A percentile compares a stretch with the other conserved stretches of the same genome.
Conservation (phyloP, 2,797 vertebrate genomes). For the Chloroceryle inda region DNA sequence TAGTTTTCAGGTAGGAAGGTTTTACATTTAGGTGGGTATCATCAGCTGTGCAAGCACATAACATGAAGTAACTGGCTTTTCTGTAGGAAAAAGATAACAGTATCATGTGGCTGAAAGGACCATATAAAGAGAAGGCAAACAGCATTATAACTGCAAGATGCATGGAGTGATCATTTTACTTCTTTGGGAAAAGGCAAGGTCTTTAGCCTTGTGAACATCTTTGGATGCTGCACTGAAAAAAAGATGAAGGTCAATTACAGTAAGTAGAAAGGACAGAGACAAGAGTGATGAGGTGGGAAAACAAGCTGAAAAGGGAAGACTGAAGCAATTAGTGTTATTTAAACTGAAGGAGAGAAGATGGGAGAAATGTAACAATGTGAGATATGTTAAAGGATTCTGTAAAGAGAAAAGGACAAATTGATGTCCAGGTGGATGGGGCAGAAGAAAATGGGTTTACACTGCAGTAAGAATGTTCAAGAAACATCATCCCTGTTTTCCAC, state of each 20-base stretch:
- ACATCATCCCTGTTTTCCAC: neutral
- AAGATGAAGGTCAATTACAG: neutral
- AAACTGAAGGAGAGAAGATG: neutral
- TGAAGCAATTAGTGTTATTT: neutral
- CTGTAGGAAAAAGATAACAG: neutral
- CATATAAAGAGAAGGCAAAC: neutral
- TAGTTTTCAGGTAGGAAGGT: neutral
- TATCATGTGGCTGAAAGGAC: neutral
- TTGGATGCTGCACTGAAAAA: neutral
- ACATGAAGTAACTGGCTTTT: neutral
- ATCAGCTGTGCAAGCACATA: neutral
- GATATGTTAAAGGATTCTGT: neutral
- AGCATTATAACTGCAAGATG: neutral
- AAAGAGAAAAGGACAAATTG: neutral
- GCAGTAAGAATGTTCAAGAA: neutral
- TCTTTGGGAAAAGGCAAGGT: neutral
- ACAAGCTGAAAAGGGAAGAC: neutral
- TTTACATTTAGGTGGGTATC: neutral
- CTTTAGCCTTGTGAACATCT: neutral
- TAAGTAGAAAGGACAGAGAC: neutral
- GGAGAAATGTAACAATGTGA: fast-evolving
- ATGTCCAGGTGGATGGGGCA: neutral
- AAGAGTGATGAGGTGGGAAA: neutral
- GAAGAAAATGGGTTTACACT: neutral
- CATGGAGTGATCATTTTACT: neutral